A percentile compares a stretch with the other conserved stretches of the same genome.
phyloP scores from a whole-genome alignment of 2,113 vertebrate species.

The Cebus imitator region DNA sequence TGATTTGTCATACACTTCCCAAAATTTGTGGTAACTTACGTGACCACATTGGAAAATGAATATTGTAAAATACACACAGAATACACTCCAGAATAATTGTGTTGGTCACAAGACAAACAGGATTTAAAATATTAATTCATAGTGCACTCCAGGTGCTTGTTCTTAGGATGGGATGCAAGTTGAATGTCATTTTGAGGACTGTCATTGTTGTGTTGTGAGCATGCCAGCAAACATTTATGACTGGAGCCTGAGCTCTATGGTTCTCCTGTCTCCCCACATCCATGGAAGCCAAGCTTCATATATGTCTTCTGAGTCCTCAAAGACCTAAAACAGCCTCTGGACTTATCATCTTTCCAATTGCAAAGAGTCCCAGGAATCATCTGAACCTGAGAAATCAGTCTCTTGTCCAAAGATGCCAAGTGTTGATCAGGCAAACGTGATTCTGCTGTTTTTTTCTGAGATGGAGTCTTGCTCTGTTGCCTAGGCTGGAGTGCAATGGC shows the following conservation, averaged over 20 bases:
- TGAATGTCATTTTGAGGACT: not conserved
- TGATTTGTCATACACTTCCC: not conserved
- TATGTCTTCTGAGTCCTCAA: not conserved
- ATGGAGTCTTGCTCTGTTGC: not conserved
- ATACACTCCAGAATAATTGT: not conserved
- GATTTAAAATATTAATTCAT: slow-evolving; percentile 11
- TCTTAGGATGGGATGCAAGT: not conserved
- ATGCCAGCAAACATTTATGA: not conserved
- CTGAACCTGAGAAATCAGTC: not conserved
- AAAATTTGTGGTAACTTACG: not conserved
- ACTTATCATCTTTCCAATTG: not conserved
- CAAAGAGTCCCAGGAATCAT: not conserved
- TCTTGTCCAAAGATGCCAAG: not conserved
- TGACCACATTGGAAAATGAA: slow-evolving; percentile 7
- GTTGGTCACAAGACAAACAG: not conserved
- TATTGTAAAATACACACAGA: not conserved
- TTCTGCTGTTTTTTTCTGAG: not conserved
- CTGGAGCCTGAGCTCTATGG: not conserved
- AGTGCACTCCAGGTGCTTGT: not conserved
- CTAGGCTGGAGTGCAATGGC: no score
- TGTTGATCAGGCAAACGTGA: not conserved
- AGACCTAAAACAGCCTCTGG: not conserved
- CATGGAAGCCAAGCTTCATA: not conserved
- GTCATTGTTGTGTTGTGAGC: not conserved
- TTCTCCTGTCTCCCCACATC: not conserved